Conservation (phyloP, 2,797 vertebrate genomes). For the Calcarius lapponicus region DNA sequence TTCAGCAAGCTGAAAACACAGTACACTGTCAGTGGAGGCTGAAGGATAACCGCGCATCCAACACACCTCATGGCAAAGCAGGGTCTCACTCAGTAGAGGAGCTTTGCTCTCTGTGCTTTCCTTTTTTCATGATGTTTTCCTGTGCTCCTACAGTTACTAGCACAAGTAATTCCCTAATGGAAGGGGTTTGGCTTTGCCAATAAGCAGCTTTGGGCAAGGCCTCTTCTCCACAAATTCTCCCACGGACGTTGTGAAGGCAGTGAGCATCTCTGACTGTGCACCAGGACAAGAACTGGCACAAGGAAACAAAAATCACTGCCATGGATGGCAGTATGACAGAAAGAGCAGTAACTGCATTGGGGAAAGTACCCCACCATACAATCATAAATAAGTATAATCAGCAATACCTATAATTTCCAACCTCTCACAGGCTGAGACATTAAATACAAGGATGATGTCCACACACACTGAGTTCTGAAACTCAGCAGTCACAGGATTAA, state of each 20-base stretch:
- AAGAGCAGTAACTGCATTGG: background rate
- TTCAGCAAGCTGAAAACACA: background rate
- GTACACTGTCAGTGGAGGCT: background rate
- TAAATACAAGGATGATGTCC: background rate
- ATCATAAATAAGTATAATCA: background rate
- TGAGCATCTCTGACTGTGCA: accelerated
- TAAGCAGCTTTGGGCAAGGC: background rate
- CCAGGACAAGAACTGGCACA: background rate
- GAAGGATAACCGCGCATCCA: background rate
- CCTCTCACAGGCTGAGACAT: background rate
- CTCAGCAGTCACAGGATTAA: background rate
- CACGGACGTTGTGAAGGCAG: accelerated
- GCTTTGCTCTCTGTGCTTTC: background rate
- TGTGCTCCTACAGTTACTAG: background rate
- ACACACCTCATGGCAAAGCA: background rate
- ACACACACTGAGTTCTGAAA: background rate
- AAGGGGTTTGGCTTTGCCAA: background rate
- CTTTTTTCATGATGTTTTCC: background rate
- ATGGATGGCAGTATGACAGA: accelerated
- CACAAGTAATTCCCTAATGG: background rate
- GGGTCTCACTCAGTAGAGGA: background rate
- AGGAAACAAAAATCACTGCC: background rate
- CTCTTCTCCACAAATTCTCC: background rate
- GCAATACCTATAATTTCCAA: background rate
- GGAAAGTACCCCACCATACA: background rate